These are phyloP conservation scores for Lithobius niger DNA, from an alignment of 1,140 invertebrate species.

Conservation along the genomic window DNA sequence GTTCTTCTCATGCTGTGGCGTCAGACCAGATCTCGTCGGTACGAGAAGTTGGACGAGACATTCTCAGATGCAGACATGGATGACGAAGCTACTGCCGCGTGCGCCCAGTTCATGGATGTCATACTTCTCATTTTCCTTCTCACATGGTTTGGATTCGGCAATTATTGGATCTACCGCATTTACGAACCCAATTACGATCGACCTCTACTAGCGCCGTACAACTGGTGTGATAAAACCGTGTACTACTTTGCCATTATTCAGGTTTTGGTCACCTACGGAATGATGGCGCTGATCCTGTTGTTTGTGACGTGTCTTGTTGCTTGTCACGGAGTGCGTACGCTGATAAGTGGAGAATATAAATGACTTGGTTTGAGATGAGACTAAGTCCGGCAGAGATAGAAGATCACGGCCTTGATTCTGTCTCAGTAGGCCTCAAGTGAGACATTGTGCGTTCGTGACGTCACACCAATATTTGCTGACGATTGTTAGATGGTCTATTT, in stretches of 20 bases:
- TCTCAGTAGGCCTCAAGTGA: too few species aligned
- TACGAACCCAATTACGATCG: constrained; percentile 55
- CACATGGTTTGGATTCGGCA: constrained; percentile 58
- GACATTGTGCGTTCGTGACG: too few species aligned
- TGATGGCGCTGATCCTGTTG: constrained; percentile 41
- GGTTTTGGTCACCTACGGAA: constrained; percentile 48
- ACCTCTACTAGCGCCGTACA: constrained; percentile 51
- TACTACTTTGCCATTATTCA: constrained; percentile 64
- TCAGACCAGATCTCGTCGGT: constrained; percentile 43
- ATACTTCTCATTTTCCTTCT: constrained; percentile 51
- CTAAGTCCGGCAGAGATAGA: too few species aligned
- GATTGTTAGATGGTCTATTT: too few species aligned
- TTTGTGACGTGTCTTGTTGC: background rate
- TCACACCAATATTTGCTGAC: too few species aligned
- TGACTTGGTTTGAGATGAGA: too few species aligned
- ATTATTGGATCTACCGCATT: constrained; percentile 64
- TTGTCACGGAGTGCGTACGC: too few species aligned
- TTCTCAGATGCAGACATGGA: constrained; percentile 28
- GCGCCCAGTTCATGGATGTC: constrained; percentile 36
- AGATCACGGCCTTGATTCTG: too few species aligned
- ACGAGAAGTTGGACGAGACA: constrained; percentile 40
- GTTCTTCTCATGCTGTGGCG: constrained; percentile 54
- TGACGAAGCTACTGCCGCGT: constrained; percentile 23
- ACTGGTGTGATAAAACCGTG: constrained; percentile 59
- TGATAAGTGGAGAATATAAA: too few species aligned